Evolutionary conservation across 2,888 invertebrate species (phyloP), one percentile per base, ranked within the genome.

Genomic region (Doris montereyensis): DNA sequence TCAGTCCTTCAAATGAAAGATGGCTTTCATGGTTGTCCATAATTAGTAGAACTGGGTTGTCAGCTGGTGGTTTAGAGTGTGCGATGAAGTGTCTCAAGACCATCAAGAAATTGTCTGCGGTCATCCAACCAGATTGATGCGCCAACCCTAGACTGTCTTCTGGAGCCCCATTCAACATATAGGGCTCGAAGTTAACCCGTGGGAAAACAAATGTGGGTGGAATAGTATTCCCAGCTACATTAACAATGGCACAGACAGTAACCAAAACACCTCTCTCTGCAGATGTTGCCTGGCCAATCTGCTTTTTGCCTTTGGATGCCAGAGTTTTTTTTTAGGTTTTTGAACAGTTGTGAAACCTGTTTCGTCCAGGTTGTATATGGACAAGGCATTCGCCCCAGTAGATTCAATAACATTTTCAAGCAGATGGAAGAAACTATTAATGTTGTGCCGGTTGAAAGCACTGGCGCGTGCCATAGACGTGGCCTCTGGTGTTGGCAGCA

Each of bases 401-500:
- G n/a, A n/a, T n/a, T 72, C 67, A 60, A 82, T 21, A 1, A 81
- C 79, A n/a, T 35, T 52, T 0, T 57, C 34, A n/a, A 82, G 62
- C 24, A 81, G 76, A 58, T 77, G 75, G 72, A 67, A 82, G 76
- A 79, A 82, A 8, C 52, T 32, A 24, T 21, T 21, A 3, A 81
- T 77, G 67, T 80, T 82, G 10, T 76, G 77, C 26, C 52, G 57
- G 60, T 83, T 83, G 71, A 83, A 83, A 41, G 78, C 78, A 13
- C 81, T 80, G 1, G 80, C 80, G 35, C 83, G 10, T 26, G 68
- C 57, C 10, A 85, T 24, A 58, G 80, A 80, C 21, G 83, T 84
- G 0, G 81, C 82, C 65, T 85, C 80, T 26, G 85, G 85, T 28
- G 67, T 24, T 58, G 21, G 58, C 24, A 58, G 10, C n/a, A 24